Base-by-base conservation (phyloP, 2,113 vertebrate species). In the Megaleporinus macrocephalus region DNA sequence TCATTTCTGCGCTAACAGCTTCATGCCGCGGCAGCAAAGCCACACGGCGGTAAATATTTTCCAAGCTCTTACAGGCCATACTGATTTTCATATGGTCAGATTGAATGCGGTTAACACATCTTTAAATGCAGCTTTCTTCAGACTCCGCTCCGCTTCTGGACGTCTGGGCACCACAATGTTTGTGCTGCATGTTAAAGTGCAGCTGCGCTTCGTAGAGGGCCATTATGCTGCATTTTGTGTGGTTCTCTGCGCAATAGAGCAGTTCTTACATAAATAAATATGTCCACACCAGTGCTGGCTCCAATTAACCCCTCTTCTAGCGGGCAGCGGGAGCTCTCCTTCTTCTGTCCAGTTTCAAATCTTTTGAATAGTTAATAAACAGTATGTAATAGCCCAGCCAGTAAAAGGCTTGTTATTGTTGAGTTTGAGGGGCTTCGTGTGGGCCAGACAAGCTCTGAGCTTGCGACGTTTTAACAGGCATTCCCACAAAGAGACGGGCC, bases 101-200 rank as follows among this genome's bases (percentile, higher is more conserved):
- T 47, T 80, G 73, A 76, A 70, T 72, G 79, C 14, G 80, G 85
- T 87, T 86, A 76, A 79, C 81, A 80, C 80, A 27, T 80, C 78
- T 76, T 79, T 83, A 76, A 63, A 57, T 16, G 61, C 27, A 66
- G 57, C 81, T 66, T 63, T 74, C 27, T 53, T 77, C 30, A 7
- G 63, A 62, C 75, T 73, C 73, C 26, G 63, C 78, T 36, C 70
- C 65, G 53, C 53, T 83, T 79, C 41, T 75, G 73, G 49, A 70
- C n/a, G 49, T 57, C 24, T 69, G 81, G 57, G 55, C 79, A 69
- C 70, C 76, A 6, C 80, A 80, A 36, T 80, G 82, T 74, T 82
- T 83, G 49, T 70, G 33, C 36, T 51, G 82, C 4, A 24, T 81
- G 66, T 70, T 76, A 63, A 63, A 72, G 14, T 27, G 24, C 76